These are phyloP conservation scores for Uropsilus gracilis DNA, from an alignment of 2,113 vertebrate species.

Conservation along the genomic window DNA sequence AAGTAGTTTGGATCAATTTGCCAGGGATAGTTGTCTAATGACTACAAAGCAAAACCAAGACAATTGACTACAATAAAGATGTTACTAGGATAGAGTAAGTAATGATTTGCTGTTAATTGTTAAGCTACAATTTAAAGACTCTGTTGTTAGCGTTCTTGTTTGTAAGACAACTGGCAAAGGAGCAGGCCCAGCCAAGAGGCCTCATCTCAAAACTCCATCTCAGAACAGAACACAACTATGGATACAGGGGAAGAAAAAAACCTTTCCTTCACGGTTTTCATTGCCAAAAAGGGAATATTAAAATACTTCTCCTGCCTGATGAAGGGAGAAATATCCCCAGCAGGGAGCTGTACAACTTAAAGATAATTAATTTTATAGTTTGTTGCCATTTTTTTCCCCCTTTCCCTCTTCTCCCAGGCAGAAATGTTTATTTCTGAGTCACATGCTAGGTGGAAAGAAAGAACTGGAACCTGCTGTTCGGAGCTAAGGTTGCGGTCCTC, in stretches of 20 bases:
- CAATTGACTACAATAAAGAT: too few species aligned
- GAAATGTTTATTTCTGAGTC: slow-evolving; percentile 16
- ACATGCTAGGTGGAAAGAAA: background rate
- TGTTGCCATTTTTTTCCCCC: slow-evolving; percentile 1
- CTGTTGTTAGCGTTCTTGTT: too few species aligned
- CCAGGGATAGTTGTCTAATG: too few species aligned
- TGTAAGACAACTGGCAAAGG: too few species aligned
- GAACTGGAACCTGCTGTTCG: background rate
- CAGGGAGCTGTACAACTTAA: background rate
- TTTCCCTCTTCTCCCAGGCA: fast-evolving
- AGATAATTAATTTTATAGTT: slow-evolving; percentile 50
- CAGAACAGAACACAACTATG: background rate
- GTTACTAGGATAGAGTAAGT: too few species aligned
- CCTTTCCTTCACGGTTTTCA: background rate
- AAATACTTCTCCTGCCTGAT: slow-evolving; percentile 5
- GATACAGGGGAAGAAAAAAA: background rate
- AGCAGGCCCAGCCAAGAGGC: too few species aligned
- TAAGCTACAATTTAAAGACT: too few species aligned
- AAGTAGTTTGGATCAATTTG: too few species aligned
- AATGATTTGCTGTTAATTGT: too few species aligned
- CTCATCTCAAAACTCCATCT: background rate
- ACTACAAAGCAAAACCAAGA: too few species aligned
- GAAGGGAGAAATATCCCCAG: slow-evolving; percentile 11
- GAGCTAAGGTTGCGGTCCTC: background rate
- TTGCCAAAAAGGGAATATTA: slow-evolving; percentile 31